Percentiles rank a stretch among this genome's conserved stretches.
Conservation (phyloP, 1,140 invertebrate genomes). For the Aphaenogaster ashmeadi region DNA sequence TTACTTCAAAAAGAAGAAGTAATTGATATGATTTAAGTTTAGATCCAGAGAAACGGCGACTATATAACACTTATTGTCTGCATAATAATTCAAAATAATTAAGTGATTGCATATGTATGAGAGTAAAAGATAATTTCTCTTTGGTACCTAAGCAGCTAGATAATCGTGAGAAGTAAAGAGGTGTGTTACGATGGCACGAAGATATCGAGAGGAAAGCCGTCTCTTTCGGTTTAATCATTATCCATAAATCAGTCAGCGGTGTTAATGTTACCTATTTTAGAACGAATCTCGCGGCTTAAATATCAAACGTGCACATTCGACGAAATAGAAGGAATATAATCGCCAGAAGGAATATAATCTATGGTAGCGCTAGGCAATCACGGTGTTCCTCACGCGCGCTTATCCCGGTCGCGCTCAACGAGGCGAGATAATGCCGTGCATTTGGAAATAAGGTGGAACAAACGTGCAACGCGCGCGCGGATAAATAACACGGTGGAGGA, state of each 20-base stretch:
- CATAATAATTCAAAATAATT: background rate
- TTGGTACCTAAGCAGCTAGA: background rate
- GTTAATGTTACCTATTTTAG: constrained; percentile 21
- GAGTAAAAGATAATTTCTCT: background rate
- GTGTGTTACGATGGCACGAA: background rate
- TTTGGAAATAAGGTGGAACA: constrained; percentile 57
- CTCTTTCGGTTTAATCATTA: constrained; percentile 19
- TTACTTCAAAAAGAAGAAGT: background rate
- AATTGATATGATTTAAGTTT: background rate
- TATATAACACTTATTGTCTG: background rate
- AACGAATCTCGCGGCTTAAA: constrained; percentile 22
- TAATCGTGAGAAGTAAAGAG: constrained; percentile 5
- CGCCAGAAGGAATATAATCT: constrained; percentile 40
- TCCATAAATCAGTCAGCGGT: constrained; percentile 5
- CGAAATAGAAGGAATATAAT: constrained; percentile 29
- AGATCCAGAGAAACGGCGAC: background rate
- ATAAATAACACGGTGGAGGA: constrained; percentile 49
- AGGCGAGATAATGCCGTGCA: constrained; percentile 57
- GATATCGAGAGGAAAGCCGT: background rate
- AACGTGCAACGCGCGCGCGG: constrained; percentile 2
- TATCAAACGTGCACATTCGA: constrained; percentile 15
- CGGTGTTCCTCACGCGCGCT: constrained; percentile 23
- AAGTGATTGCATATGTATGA: background rate
- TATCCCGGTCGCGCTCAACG: constrained; percentile 43
- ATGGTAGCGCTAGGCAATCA: constrained; percentile 43